These are phyloP conservation scores for Drosophila paramelanica DNA, from an alignment of 2,888 invertebrate species.

Conservation along the genomic window DNA sequence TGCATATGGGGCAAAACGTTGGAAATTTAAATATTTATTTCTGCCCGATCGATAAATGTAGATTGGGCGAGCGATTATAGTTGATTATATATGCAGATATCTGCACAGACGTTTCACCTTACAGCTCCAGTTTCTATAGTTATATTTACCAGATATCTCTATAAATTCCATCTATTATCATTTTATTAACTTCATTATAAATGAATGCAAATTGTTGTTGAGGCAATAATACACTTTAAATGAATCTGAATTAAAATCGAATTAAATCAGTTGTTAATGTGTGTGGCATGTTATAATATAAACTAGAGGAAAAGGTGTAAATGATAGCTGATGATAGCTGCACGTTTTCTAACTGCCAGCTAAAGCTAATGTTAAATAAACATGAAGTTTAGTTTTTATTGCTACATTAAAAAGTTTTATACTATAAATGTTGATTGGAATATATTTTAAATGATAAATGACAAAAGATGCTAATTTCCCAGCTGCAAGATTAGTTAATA, in stretches of 20 bases:
- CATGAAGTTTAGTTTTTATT: not conserved
- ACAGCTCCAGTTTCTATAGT: conserved; percentile 9
- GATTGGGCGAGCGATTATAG: conserved; percentile 1
- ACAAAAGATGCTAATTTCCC: not conserved
- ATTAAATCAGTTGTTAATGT: not conserved
- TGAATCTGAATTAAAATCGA: not conserved
- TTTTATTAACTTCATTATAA: conserved; percentile 6
- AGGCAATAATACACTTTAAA: too few relatives aligned
- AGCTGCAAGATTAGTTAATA: not conserved
- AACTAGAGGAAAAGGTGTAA: too few relatives aligned
- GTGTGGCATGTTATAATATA: not conserved
- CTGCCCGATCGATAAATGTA: not conserved
- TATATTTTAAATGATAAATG: not conserved
- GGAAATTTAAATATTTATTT: not conserved
- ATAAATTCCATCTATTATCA: conserved; percentile 29
- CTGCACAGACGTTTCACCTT: conserved; percentile 18
- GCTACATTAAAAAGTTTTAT: not conserved
- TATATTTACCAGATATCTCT: not conserved
- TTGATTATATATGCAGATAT: conserved; percentile 2
- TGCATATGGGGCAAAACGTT: conserved; percentile 4
- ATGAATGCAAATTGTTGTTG: conserved; percentile 1
- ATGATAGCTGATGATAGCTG: too few relatives aligned
- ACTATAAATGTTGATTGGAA: not conserved
- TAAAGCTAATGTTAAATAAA: not conserved
- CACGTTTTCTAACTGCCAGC: not conserved